A percentile compares a stretch with the other conserved stretches of the same genome.
These are phyloP conservation scores for Kryptolebias ocellatus DNA, from an alignment of 2,797 vertebrate species.

Conservation along the genomic window DNA sequence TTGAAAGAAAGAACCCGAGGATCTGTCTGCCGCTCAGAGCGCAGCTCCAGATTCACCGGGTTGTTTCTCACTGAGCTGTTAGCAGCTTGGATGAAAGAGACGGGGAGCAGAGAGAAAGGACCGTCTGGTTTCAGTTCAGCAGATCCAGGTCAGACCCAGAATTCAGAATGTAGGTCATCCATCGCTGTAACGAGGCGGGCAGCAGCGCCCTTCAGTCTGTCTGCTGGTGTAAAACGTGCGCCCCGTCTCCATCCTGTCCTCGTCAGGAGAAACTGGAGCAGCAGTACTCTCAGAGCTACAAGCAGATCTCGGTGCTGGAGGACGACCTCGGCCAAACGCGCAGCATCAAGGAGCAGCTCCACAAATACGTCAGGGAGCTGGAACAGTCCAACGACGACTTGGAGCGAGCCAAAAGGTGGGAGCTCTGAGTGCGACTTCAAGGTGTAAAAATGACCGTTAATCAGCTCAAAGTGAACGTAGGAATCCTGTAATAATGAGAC, in stretches of 20 bases:
- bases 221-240: too few species aligned
- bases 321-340: constrained; percentile 93
- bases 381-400: constrained; percentile 98
- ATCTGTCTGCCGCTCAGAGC: too few species aligned
- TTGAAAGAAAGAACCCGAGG: too few species aligned
- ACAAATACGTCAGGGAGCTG: constrained; percentile 95
- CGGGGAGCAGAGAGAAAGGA: background rate
- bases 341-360: constrained; percentile 95
- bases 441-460: background rate
- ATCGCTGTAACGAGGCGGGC: too few species aligned
- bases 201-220: too few species aligned
- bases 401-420: constrained; percentile 93
- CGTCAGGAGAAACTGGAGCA: constrained; percentile 92
- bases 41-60: too few species aligned
- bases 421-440: background rate
- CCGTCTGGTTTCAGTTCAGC: constrained; percentile 17
- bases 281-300: constrained; percentile 95
- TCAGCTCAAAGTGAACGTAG: too few species aligned
- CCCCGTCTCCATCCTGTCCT: background rate
- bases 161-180: background rate
- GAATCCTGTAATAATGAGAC: background rate
- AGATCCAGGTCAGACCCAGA: constrained; percentile 69
- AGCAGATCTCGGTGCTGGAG: constrained; percentile 94
- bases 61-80: background rate
- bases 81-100: background rate